phyloP scores from a whole-genome alignment of 2,888 invertebrate genomes.

The Diadromus collaris region DNA sequence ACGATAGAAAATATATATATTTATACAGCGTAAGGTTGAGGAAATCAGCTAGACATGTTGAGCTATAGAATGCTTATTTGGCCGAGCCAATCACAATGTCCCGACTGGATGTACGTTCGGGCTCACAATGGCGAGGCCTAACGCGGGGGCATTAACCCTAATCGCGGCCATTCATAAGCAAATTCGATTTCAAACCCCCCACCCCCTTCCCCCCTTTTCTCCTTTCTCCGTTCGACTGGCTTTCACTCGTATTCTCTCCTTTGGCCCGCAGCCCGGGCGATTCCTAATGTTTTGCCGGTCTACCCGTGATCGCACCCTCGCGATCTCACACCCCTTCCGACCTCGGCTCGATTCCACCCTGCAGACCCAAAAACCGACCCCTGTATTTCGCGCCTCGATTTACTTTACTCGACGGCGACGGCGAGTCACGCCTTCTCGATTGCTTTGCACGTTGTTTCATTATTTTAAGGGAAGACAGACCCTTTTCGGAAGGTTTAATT shows the following conservation, averaged over 20 bases:
- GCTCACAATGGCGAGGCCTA: constrained; percentile 67
- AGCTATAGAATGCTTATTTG: constrained; percentile 45
- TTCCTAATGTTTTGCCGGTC: constrained; percentile 70
- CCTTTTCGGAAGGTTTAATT: not conserved
- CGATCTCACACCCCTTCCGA: constrained; percentile 27
- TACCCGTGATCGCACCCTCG: constrained; percentile 59
- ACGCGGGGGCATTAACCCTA: constrained; percentile 70
- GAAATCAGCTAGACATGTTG: constrained; percentile 17
- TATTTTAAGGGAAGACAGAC: constrained; percentile 4
- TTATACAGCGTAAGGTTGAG: not conserved
- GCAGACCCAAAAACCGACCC: constrained; percentile 20
- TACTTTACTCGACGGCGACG: constrained; percentile 5
- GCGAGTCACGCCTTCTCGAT: constrained; percentile 38
- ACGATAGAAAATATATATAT: constrained; percentile 11
- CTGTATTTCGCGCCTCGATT: constrained; percentile 43
- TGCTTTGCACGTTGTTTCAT: constrained; percentile 37
- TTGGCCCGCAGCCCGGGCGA: constrained; percentile 55
- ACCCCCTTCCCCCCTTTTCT: constrained; percentile 37
- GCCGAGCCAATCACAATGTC: constrained; percentile 64
- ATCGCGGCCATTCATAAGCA: constrained; percentile 74
- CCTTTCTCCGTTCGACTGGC: constrained; percentile 50
- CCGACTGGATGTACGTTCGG: constrained; percentile 58
- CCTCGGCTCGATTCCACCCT: constrained; percentile 38
- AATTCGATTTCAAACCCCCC: constrained; percentile 67
- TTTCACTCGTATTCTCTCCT: constrained; percentile 21